Evolutionary conservation across 2,797 vertebrate genomes (phyloP).

Genomic region (Sebastes miniatus): DNA sequence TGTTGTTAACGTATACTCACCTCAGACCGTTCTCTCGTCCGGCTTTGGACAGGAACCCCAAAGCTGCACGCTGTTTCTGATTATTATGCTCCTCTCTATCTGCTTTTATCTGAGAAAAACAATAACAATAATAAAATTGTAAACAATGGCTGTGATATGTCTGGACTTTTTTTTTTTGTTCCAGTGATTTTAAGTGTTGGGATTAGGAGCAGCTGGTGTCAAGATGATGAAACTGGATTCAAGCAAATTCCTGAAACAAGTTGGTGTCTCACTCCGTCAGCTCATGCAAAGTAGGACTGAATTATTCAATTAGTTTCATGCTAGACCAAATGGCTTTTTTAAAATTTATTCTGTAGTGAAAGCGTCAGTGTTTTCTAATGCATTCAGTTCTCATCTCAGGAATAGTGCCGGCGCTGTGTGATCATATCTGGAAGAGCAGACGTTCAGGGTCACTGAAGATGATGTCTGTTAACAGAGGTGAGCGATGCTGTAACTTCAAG

Average conservation of each 20-base stretch:
- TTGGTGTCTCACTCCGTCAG: background rate
- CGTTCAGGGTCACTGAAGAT: background rate
- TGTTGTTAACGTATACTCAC: constrained; percentile 53
- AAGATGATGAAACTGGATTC: background rate
- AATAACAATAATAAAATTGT: constrained; percentile 72
- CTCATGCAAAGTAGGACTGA: background rate
- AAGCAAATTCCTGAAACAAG: background rate
- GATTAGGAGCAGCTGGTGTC: background rate
- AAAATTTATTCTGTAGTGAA: background rate
- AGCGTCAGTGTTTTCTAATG: background rate
- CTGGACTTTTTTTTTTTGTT: constrained; percentile 38
- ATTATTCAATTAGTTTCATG: background rate
- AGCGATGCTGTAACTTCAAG: background rate
- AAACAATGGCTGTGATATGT: constrained; percentile 39
- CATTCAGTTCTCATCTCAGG: background rate
- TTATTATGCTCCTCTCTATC: constrained; percentile 72
- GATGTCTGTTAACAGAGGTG: background rate
- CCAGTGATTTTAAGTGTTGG: background rate
- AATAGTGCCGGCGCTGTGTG: background rate
- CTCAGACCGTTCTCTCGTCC: constrained; percentile 62
- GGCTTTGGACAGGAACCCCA: constrained; percentile 62
- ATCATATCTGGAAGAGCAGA: background rate
- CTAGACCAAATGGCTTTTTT: background rate
- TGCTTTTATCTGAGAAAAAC: constrained; percentile 77
- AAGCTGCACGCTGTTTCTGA: constrained; percentile 66